phyloP scores from a whole-genome alignment of 2,113 vertebrate genomes.

The Microtus richardsoni region DNA sequence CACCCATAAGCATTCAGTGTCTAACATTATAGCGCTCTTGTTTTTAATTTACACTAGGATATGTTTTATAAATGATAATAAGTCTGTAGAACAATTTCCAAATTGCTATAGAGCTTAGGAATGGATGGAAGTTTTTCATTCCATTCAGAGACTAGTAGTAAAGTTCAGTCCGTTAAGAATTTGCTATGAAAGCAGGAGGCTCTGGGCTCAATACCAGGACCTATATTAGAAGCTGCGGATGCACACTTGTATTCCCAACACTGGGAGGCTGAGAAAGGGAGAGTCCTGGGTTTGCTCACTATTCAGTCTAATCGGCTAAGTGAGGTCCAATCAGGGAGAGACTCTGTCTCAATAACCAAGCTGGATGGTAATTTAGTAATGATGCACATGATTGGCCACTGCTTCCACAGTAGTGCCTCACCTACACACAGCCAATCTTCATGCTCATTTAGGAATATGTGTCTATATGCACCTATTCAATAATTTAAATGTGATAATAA shows the following conservation, averaged over 20 bases:
- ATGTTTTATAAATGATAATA: conserved; percentile 62
- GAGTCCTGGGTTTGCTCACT: too few relatives aligned
- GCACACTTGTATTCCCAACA: too few relatives aligned
- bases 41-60: conserved; percentile 57
- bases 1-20: background rate
- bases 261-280: background rate
- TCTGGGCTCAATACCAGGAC: background rate
- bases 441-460: background rate
- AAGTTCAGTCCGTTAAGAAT: background rate
- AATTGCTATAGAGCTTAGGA: conserved; percentile 18
- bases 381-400: too few relatives aligned
- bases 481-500: background rate
- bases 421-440: background rate
- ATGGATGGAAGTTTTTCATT: background rate
- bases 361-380: too few relatives aligned
- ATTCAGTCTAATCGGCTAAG: too few relatives aligned
- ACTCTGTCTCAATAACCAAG: background rate
- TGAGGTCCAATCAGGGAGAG: background rate
- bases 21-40: conserved; percentile 62
- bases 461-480: background rate
- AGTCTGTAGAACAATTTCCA: conserved; percentile 10
- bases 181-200: background rate
- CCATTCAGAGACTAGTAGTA: background rate
- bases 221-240: background rate
- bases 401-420: background rate